Evolutionary conservation across 2,113 vertebrate genomes (phyloP).

Genomic region (Vicugna pacos): DNA sequence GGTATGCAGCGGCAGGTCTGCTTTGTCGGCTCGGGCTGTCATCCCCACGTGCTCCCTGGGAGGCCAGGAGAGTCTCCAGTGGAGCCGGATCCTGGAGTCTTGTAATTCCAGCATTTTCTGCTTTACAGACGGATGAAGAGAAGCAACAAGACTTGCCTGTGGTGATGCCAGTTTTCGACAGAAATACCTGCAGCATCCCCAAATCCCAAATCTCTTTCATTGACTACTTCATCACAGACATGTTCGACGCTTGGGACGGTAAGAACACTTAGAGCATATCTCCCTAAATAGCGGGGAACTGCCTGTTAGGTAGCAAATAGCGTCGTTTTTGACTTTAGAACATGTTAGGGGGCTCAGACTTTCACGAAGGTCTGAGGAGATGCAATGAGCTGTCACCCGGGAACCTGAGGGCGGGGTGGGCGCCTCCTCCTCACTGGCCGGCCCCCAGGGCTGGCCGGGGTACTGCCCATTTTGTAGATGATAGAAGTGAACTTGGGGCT

Average conservation of each 20-base stretch:
- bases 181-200: constrained; percentile 98
- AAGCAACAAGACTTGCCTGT: constrained; percentile 95
- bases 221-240: constrained; percentile 98
- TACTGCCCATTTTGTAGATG: no score
- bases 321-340: accelerated
- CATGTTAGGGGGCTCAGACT: not conserved
- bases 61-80: not conserved
- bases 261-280: constrained; percentile 73
- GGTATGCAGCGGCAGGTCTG: not conserved
- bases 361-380: no score
- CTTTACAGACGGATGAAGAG: constrained; percentile 96
- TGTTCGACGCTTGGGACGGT: constrained; percentile 99
- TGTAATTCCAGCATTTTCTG: accelerated
- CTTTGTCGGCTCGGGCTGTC: not conserved
- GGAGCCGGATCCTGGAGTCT: accelerated
- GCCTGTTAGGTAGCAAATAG: accelerated
- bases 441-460: accelerated
- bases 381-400: not conserved
- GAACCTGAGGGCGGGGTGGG: not conserved
- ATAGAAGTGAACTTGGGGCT: not conserved
- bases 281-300: not conserved
- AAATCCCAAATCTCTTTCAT: constrained; percentile 99
- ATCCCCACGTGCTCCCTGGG: not conserved
- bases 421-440: not conserved
- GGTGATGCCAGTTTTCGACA: constrained; percentile 98